A percentile compares a stretch with the other conserved stretches of the same genome.
Evolutionary conservation across 2,113 vertebrate genomes (phyloP).

Genomic region (Nipponia nippon): DNA sequence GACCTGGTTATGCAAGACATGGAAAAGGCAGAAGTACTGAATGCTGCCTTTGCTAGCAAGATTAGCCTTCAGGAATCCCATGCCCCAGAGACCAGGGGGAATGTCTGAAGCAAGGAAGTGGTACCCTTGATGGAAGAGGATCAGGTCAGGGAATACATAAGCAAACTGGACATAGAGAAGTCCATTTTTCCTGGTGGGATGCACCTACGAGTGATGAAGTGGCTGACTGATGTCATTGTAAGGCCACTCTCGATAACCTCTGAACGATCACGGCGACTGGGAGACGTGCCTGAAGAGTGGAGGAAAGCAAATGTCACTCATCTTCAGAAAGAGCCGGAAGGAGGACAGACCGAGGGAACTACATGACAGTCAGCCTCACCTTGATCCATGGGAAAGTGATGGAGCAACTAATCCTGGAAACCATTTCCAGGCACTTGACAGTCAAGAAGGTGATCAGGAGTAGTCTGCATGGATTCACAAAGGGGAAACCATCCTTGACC

Average conservation of each 20-base stretch:
- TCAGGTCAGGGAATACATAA: not conserved
- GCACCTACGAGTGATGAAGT: not conserved
- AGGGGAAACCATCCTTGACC: not conserved
- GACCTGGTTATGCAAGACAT: not conserved
- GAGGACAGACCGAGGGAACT: not conserved
- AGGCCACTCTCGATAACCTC: not conserved
- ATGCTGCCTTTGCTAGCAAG: not conserved
- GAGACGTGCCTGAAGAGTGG: not conserved
- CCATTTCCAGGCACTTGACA: not conserved
- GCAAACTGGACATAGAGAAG: not conserved
- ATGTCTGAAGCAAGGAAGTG: not conserved
- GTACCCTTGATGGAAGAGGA: not conserved
- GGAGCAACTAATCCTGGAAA: not conserved
- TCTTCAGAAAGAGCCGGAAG: not conserved
- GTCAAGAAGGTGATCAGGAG: not conserved
- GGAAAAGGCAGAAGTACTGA: not conserved
- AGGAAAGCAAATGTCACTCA: not conserved
- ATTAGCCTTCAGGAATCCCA: not conserved
- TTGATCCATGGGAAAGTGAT: not conserved
- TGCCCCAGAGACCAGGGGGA: not conserved
- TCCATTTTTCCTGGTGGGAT: not conserved
- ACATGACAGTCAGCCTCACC: not conserved
- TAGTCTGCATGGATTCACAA: not conserved
- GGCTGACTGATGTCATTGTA: not conserved
- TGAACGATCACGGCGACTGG: accelerated